Evolutionary conservation across 2,888 invertebrate genomes (phyloP).

Genomic region (Cinara cedri): DNA sequence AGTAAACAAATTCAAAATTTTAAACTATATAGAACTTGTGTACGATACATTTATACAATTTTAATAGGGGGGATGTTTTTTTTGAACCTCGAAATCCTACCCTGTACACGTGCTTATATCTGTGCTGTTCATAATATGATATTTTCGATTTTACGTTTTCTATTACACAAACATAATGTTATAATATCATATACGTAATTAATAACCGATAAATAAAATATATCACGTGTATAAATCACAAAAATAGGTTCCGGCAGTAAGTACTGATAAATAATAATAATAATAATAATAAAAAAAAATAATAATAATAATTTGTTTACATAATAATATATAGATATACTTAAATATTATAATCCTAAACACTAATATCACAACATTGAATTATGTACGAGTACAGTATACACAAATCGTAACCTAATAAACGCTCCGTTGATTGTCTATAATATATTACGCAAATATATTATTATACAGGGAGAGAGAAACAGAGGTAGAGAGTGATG

Average conservation of each 20-base stretch:
- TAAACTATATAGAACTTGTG: no score
- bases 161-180: no score
- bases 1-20: no score
- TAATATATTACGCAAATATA: constrained; percentile 24
- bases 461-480: neutral
- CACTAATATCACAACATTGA: constrained; percentile 53
- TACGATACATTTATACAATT: no score
- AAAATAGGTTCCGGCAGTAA: constrained; percentile 30
- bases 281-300: constrained; percentile 19
- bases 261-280: constrained; percentile 25
- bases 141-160: neutral
- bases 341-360: constrained; percentile 32
- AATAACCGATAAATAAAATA: no score
- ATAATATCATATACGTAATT: no score
- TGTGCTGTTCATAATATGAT: neutral
- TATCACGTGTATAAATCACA: neutral
- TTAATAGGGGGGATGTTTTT: no score
- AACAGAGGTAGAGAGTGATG: neutral
- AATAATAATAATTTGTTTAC: neutral
- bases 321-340: no score
- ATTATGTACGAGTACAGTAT: neutral
- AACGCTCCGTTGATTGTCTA: constrained; percentile 53
- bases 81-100: no score
- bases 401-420: constrained; percentile 2
- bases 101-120: no score